A percentile compares a stretch with the other conserved stretches of the same genome.
Evolutionary conservation across 2,888 invertebrate genomes (phyloP).

Genomic region (Idaea dimidiata): DNA sequence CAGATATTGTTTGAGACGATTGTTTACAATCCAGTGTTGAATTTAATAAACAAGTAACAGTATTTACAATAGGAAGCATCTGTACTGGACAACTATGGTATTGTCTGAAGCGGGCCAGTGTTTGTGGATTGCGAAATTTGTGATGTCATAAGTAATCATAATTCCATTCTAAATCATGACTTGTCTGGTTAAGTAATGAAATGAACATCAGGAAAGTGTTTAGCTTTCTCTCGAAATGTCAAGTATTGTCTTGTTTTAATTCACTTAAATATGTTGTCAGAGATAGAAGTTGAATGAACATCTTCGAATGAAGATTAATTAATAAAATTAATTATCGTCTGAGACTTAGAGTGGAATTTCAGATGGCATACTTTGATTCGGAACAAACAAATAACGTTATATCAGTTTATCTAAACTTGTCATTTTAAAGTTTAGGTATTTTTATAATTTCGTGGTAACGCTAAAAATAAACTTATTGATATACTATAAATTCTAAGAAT

Average conservation of each 20-base stretch:
- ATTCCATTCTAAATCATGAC: slow-evolving; percentile 25
- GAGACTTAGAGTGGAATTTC: background rate
- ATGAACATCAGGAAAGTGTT: slow-evolving; percentile 26
- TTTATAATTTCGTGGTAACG: too few relatives aligned
- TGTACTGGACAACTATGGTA: slow-evolving; percentile 37
- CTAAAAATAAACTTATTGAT: too few relatives aligned
- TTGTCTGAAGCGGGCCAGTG: slow-evolving; percentile 34
- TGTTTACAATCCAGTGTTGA: slow-evolving; percentile 44
- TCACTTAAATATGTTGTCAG: slow-evolving; percentile 25
- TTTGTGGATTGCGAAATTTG: slow-evolving; percentile 36
- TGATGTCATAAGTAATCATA: slow-evolving; percentile 40
- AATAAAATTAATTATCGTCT: background rate
- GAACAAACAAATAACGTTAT: background rate
- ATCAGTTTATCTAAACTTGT: background rate
- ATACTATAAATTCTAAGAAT: too few relatives aligned
- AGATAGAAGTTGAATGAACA: slow-evolving; percentile 10
- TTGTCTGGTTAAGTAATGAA: slow-evolving; percentile 32
- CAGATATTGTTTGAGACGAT: slow-evolving; percentile 47
- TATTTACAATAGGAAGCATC: slow-evolving; percentile 49
- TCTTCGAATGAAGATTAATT: background rate
- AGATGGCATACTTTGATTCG: background rate
- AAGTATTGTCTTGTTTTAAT: slow-evolving; percentile 29
- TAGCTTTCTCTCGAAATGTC: slow-evolving; percentile 29
- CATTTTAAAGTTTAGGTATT: too few relatives aligned
- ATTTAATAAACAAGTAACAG: slow-evolving; percentile 48